Evolutionary conservation across 1,140 invertebrate species (phyloP), one percentile per base, ranked within the genome.

Genomic region (Argopecten irradians): DNA sequence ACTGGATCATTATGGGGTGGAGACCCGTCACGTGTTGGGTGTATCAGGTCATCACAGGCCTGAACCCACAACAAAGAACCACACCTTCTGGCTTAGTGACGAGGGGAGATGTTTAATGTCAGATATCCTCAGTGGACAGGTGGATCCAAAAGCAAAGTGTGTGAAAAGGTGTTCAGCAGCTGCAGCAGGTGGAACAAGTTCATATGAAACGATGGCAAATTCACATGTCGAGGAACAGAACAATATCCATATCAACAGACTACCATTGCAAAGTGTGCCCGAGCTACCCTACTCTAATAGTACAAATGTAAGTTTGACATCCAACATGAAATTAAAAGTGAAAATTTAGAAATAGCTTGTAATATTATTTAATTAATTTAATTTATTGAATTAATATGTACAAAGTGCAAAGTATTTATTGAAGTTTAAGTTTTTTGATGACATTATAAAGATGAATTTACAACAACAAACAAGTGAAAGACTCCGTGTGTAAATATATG

Each of bases 21-120:
- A 87, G 14, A 82, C 87, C 22, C 82, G 87, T 19, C 82, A 87
- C 82, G 86, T 82, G 8, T 86, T 86, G 43, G 35, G 84, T 41
- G 28, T 88, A 32, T 43, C 82, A 83, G 82, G 87, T 7, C 43
- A n/a, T n/a, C 46, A 83, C 39, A 86, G 34, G 34, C 34, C 33
- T 39, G 82, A 87, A 34, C 83, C n/a, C 0, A 84, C 82, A 14
- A 87, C 84, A 5, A 87, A 84, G n/a, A 39, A 13, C 32, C 84
- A 87, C 19, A 34, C n/a, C 22, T 33, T 36, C 14, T 28, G n/a
- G 43, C n/a, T 84, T 43, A 43, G 39, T 84, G 87, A 87, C 32
- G 41, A 39, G 5, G 46, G 43, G 34, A 28, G 84, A 43, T 36
- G 46, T n/a, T 36, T 43, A 87, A 84, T 87, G 87, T 84, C 55